phyloP scores from a whole-genome alignment of 2,113 vertebrate genomes.

The Muntiacus reevesi region DNA sequence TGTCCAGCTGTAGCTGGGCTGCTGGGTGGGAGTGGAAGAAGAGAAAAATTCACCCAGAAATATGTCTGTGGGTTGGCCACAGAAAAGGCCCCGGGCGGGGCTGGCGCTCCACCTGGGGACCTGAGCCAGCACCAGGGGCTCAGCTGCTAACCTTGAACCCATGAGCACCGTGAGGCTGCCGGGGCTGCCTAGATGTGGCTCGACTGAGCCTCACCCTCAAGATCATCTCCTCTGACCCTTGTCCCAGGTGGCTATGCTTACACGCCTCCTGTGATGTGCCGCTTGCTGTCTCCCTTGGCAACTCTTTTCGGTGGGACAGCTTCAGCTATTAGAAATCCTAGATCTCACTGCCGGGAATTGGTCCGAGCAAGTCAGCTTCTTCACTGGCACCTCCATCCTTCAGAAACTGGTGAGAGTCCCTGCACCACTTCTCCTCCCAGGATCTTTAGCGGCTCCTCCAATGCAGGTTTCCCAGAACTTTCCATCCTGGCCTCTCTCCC shows the following conservation, averaged over 20 bases:
- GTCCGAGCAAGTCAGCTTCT: background rate
- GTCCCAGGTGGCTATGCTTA: background rate
- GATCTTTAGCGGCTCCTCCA: background rate
- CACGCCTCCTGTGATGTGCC: accelerated
- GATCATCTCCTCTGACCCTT: background rate
- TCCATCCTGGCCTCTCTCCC: background rate
- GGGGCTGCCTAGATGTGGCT: too few relatives aligned
- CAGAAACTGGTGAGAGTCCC: background rate
- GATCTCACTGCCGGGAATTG: accelerated
- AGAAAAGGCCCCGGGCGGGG: background rate
- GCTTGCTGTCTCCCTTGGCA: background rate
- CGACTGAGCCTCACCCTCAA: background rate
- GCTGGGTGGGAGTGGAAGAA: background rate
- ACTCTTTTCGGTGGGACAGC: background rate
- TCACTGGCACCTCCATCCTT: background rate
- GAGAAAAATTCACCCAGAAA: background rate
- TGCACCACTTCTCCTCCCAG: background rate
- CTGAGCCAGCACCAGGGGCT: background rate
- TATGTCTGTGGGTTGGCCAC: background rate
- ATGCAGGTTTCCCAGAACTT: background rate
- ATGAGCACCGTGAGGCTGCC: accelerated
- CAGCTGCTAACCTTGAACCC: background rate
- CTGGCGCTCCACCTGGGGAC: background rate
- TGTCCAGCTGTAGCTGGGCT: background rate
- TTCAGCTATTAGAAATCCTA: background rate